phyloP scores from a whole-genome alignment of 2,888 invertebrate genomes.

The Ectropis crepuscularia region DNA sequence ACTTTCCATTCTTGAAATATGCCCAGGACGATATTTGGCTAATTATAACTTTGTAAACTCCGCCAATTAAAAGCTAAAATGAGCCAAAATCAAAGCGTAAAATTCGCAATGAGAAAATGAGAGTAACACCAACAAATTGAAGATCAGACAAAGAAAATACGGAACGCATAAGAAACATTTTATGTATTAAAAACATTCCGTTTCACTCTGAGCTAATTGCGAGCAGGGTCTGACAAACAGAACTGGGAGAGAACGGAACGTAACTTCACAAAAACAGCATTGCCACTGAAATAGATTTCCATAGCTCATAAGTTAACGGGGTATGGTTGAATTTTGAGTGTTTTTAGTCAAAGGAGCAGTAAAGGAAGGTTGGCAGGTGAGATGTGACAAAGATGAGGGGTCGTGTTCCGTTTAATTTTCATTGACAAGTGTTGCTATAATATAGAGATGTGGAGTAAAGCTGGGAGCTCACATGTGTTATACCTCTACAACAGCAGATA shows the following conservation, averaged over 20 bases:
- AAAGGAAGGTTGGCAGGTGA: conserved; percentile 36
- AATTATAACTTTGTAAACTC: too few relatives aligned
- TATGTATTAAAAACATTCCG: conserved; percentile 55
- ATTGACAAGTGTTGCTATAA: conserved; percentile 63
- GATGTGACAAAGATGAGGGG: conserved; percentile 71
- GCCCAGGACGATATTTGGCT: too few relatives aligned
- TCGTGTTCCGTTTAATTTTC: conserved; percentile 71
- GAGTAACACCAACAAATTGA: conserved; percentile 19
- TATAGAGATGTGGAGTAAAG: conserved; percentile 2
- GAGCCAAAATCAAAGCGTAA: conserved; percentile 17
- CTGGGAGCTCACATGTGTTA: conserved; percentile 3
- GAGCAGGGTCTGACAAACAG: conserved; percentile 62
- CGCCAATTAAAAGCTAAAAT: neutral
- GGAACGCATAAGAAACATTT: conserved; percentile 48
- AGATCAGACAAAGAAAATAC: conserved; percentile 30
- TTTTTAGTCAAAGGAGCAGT: neutral
- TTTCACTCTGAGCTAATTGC: conserved; percentile 69
- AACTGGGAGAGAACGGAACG: conserved; percentile 59
- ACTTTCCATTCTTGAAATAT: too few relatives aligned
- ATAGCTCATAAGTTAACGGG: neutral
- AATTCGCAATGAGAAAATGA: conserved; percentile 6
- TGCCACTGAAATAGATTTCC: conserved; percentile 4
- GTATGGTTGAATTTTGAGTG: conserved; percentile 45
- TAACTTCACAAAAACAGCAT: conserved; percentile 13
- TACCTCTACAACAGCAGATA: conserved; percentile 8